Percentiles rank a stretch among this genome's conserved stretches.
These are phyloP conservation scores for Agonum fuliginosum DNA, from an alignment of 2,888 invertebrate genomes.

Conservation along the genomic window DNA sequence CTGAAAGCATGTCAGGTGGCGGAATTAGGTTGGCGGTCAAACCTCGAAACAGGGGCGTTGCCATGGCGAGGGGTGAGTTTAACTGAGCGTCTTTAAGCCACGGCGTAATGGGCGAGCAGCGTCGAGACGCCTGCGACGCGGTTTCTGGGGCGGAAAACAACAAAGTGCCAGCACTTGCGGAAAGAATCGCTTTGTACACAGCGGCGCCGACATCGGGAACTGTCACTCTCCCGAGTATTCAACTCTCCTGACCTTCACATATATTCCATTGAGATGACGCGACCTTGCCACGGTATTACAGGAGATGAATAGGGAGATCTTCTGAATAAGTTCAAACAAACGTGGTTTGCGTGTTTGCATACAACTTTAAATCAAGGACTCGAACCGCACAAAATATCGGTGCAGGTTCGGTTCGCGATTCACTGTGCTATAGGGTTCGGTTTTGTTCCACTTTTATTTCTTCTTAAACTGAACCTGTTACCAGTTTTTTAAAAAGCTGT, in stretches of 20 bases:
- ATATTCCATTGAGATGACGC: background rate
- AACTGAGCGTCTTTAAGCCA: conserved; percentile 57
- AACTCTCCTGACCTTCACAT: conserved; percentile 17
- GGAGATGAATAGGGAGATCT: too few relatives aligned
- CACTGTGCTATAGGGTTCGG: too few relatives aligned
- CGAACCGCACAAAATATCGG: too few relatives aligned
- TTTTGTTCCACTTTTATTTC: too few relatives aligned
- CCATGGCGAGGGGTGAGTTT: conserved; percentile 25
- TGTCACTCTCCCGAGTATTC: conserved; percentile 23
- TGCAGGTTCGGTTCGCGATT: too few relatives aligned
- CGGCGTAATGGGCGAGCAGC: conserved; percentile 2
- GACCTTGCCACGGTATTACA: background rate
- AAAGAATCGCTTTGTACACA: conserved; percentile 55
- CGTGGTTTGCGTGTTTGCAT: too few relatives aligned
- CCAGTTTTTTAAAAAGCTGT: too few relatives aligned
- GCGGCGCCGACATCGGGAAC: conserved; percentile 25
- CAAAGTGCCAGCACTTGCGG: conserved; percentile 56
- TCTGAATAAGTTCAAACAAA: too few relatives aligned
- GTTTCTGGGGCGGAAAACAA: conserved; percentile 59
- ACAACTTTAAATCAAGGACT: too few relatives aligned
- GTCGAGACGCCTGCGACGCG: conserved; percentile 8
- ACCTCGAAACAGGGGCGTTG: conserved; percentile 35
- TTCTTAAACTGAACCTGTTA: too few relatives aligned
- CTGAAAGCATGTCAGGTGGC: conserved; percentile 39
- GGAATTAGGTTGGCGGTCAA: conserved; percentile 42